A percentile compares a stretch with the other conserved stretches of the same genome.
These are phyloP conservation scores for Glyphotaelius pellucidus DNA, from an alignment of 2,888 invertebrate genomes.

Conservation along the genomic window DNA sequence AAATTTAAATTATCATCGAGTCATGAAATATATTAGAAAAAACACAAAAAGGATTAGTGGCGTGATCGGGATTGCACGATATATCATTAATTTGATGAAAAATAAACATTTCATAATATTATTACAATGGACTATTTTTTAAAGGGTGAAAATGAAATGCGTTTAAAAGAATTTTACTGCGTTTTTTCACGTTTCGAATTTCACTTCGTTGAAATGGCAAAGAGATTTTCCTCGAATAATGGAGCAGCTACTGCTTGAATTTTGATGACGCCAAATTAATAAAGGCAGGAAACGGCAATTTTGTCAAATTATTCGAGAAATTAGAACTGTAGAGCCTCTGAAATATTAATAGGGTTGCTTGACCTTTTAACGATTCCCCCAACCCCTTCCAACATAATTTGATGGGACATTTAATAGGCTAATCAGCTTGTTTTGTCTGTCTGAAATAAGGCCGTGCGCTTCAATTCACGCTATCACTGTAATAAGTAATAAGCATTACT, in stretches of 20 bases:
- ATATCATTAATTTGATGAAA: not conserved
- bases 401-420: slow-evolving; percentile 8
- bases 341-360: slow-evolving; percentile 19
- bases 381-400: slow-evolving; percentile 4
- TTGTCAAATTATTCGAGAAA: slow-evolving; percentile 11
- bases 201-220: not conserved
- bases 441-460: not conserved
- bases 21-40: too few species aligned
- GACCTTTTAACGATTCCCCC: slow-evolving; percentile 13
- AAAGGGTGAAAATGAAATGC: not conserved
- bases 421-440: not conserved
- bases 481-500: not conserved
- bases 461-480: not conserved
- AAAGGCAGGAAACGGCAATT: not conserved
- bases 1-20: too few species aligned
- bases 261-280: slow-evolving; percentile 22
- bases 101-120: not conserved
- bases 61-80: too few species aligned
- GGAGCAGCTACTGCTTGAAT: not conserved
- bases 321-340: not conserved
- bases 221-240: not conserved
- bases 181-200: not conserved
- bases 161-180: not conserved
- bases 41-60: too few species aligned
- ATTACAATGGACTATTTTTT: not conserved